phyloP scores from a whole-genome alignment of 1,140 invertebrate genomes.

The Drosophila elegans region DNA sequence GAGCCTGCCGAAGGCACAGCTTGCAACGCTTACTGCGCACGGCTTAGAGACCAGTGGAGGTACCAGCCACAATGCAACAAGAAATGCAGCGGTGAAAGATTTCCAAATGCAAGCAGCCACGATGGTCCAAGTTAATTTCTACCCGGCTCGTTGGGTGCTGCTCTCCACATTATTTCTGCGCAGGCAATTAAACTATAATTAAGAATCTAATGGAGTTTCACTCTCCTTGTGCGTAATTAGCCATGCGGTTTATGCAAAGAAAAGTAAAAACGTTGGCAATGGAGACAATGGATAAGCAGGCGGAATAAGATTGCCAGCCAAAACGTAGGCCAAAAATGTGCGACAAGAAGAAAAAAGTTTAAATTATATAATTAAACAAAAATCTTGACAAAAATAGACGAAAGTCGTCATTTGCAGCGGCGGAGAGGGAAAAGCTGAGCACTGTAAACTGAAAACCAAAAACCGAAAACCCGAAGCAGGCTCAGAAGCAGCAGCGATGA shows the following conservation, averaged over 20 bases:
- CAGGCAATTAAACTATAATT: constrained; percentile 76
- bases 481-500: constrained; percentile 73
- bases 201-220: constrained; percentile 76
- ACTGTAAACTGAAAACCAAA: neutral
- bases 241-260: constrained; percentile 71
- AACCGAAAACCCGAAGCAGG: constrained; percentile 23
- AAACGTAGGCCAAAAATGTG: constrained; percentile 56
- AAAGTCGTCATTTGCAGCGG: constrained; percentile 78
- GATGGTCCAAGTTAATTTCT: constrained; percentile 26
- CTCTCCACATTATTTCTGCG: constrained; percentile 12
- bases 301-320: constrained; percentile 59
- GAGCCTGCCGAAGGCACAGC: constrained; percentile 54
- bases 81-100: constrained; percentile 49
- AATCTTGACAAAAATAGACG: constrained; percentile 84
- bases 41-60: constrained; percentile 9
- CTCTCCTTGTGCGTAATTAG: constrained; percentile 74
- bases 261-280: constrained; percentile 70
- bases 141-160: constrained; percentile 8
- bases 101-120: constrained; percentile 45
- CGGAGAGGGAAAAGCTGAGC: constrained; percentile 24
- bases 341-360: constrained; percentile 64
- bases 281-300: constrained; percentile 38
- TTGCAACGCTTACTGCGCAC: constrained; percentile 67
- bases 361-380: constrained; percentile 83
- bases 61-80: constrained; percentile 29